Percentiles rank a stretch among this genome's conserved stretches.
Conservation (phyloP, 92 coral and sea anemone genomes). For the Porites rus region DNA sequence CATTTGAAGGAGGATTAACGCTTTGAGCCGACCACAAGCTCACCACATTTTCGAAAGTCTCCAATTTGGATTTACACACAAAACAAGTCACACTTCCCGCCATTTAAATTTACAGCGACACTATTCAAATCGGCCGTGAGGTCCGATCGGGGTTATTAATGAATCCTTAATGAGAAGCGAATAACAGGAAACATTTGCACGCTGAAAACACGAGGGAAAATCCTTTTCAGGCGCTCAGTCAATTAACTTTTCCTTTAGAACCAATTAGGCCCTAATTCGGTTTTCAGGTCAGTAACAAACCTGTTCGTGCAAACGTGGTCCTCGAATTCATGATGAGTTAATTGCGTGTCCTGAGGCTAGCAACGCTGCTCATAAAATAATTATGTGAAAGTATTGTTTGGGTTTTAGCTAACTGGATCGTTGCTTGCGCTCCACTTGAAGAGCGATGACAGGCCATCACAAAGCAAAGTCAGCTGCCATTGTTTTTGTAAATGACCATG, state of each 20-base stretch:
- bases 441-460: slow-evolving; percentile 24
- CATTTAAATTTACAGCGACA: not conserved
- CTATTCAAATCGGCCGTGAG: not conserved
- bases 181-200: slow-evolving; percentile 26
- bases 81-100: slow-evolving; percentile 27
- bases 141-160: not conserved
- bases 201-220: not conserved
- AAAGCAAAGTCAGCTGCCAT: slow-evolving; percentile 6
- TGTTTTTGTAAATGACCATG: slow-evolving; percentile 6
- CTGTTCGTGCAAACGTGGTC: not conserved
- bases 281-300: not conserved
- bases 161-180: slow-evolving; percentile 7
- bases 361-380: slow-evolving; percentile 41
- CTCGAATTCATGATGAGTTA: not conserved
- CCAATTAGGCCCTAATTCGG: not conserved
- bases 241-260: slow-evolving; percentile 18
- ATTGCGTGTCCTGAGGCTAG: slow-evolving; percentile 26
- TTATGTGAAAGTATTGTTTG: slow-evolving; percentile 31
- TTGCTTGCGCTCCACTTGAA: not conserved
- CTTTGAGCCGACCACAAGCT: slow-evolving; percentile 21
- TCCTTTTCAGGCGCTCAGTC: not conserved
- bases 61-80: slow-evolving; percentile 34
- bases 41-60: not conserved
- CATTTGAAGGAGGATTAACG: slow-evolving; percentile 38
- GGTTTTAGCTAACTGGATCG: slow-evolving; percentile 6